Evolutionary conservation across 1,140 invertebrate genomes (phyloP).

Genomic region (Caenorhabditis inopinata): DNA sequence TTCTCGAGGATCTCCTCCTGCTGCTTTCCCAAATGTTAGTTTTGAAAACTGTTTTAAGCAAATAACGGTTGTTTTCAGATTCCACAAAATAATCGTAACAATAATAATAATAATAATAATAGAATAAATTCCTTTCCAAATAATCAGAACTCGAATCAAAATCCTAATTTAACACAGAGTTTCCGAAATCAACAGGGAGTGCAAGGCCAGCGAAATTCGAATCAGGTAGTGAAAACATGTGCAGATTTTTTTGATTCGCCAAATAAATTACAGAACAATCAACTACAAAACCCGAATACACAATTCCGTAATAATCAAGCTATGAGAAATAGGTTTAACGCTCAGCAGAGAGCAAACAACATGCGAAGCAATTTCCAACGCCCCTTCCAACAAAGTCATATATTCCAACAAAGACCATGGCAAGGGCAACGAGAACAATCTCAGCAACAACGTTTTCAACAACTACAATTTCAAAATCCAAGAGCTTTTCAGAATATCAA

Average conservation of each 20-base stretch:
- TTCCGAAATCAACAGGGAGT: neutral
- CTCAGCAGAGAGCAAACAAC: slow-evolving; percentile 13
- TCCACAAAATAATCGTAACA: slow-evolving; percentile 5
- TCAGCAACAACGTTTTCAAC: neutral
- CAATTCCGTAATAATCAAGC: slow-evolving; percentile 19
- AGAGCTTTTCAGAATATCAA: neutral
- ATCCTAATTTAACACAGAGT: neutral
- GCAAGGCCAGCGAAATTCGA: slow-evolving; percentile 10
- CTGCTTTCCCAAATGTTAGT: neutral
- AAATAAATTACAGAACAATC: neutral
- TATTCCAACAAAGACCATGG: slow-evolving; percentile 2
- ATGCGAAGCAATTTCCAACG: neutral
- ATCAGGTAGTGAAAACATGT: neutral
- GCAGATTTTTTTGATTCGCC: neutral
- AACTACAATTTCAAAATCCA: slow-evolving; percentile 4
- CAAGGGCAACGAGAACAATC: neutral
- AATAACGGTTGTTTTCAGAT: neutral
- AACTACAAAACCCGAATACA: slow-evolving; percentile 1
- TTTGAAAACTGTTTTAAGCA: too few relatives aligned
- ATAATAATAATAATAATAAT: neutral
- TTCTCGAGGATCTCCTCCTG: slow-evolving; percentile 10
- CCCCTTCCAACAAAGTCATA: neutral
- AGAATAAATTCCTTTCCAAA: too few relatives aligned
- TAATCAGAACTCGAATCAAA: neutral
- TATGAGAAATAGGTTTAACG: neutral